Base-by-base conservation (phyloP, 1,140 invertebrate genomes). In the Euwallacea fornicatus region DNA sequence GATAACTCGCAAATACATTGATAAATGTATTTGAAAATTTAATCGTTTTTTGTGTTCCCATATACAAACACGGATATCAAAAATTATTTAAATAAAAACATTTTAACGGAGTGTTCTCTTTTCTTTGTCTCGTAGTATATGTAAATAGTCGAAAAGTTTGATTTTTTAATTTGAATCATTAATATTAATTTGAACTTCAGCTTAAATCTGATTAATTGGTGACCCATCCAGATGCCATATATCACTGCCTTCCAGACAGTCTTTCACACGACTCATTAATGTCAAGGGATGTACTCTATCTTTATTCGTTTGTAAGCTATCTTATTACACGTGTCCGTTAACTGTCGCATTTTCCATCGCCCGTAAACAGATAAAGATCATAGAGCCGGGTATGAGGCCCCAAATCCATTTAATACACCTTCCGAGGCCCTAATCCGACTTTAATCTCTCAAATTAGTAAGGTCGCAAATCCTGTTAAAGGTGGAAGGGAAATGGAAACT, bases 371-470 rank as follows among this genome's bases (percentile, higher is more conserved):
- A 62, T 62, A 62, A 62, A 62, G 60, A 62, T 62, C 60, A 42
- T 46, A 11, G 60, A 46, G 43, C 43, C 42, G 60, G 60, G 21
- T 42, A 33, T 44, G 13, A 41, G n/a, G 43, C 10, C 13, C 46
- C 13, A 62, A 46, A 43, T n/a, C 21, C 60, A 44, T 62, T 62
- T 62, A 46, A 62, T 62, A 62, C 60, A 62, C 60, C 60, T 62
- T 62, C 41, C 42, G 42, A n/a, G 60, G 15, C 43, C 16, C 60
- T 62, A 62, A 62, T 62, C 60, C 44, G 60, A 43, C 42, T 43
- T 62, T 62, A 62, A 62, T 62, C 60, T 47, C 42, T 62, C 60
- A 62, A 62, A 62, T 62, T 62, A 62, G 41, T 62, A 42, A 62
- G 60, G 60, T 46, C 60, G 43, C 43, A 62, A 62, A 62, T 62